A percentile compares a stretch with the other conserved stretches of the same genome.
phyloP scores from a whole-genome alignment of 2,113 vertebrate species.

The Rousettus leschenaultii region DNA sequence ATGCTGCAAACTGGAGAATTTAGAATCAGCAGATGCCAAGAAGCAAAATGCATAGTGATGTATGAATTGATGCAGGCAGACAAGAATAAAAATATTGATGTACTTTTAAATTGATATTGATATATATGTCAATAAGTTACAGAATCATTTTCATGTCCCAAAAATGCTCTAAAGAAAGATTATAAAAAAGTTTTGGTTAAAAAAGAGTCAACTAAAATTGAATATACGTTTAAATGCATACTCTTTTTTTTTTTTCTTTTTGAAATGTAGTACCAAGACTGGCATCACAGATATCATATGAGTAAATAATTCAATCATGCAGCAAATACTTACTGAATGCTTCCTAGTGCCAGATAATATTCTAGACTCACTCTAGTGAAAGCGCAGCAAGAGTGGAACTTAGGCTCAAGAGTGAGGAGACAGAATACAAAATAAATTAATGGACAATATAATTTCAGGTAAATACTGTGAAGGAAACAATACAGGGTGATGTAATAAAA shows the following conservation, averaged over 20 bases:
- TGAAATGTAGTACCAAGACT: neutral
- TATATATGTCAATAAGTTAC: neutral
- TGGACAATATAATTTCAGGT: neutral
- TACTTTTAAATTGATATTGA: constrained; percentile 34
- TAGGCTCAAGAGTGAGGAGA: neutral
- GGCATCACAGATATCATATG: neutral
- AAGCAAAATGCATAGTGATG: constrained; percentile 28
- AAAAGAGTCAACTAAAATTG: neutral
- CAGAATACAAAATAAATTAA: neutral
- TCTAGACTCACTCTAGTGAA: neutral
- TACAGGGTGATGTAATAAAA: neutral
- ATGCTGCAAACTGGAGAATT: constrained; percentile 27
- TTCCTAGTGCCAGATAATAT: neutral
- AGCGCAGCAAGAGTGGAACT: neutral
- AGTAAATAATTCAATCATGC: neutral
- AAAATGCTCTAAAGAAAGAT: constrained; percentile 14
- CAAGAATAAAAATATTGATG: constrained; percentile 62
- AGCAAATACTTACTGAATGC: neutral
- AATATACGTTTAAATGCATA: neutral
- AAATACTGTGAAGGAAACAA: neutral
- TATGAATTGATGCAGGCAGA: constrained; percentile 46
- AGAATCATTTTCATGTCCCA: neutral
- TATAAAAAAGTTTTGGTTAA: neutral
- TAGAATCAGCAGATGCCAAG: neutral
- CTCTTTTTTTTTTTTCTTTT: neutral